Percentiles rank a stretch among this genome's conserved stretches.
These are phyloP conservation scores for Siderastrea siderea DNA, from an alignment of 92 coral and sea anemone genomes.

Conservation along the genomic window DNA sequence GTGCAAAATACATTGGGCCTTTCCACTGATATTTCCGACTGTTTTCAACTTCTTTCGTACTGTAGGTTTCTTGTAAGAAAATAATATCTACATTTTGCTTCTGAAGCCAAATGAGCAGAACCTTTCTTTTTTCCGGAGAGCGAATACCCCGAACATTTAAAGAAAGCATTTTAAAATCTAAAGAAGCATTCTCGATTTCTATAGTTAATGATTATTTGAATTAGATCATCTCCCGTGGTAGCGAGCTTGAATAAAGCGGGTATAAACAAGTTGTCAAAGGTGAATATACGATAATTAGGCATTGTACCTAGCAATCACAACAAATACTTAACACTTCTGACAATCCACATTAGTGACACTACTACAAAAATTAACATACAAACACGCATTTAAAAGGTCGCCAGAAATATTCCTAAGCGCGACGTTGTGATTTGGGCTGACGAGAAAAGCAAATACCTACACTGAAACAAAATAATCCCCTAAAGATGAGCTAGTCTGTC, in stretches of 20 bases:
- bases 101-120: constrained; percentile 52
- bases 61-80: constrained; percentile 63
- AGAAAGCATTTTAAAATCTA: constrained; percentile 38
- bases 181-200: neutral
- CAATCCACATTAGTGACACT: neutral
- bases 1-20: constrained; percentile 53
- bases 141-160: constrained; percentile 70
- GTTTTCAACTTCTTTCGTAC: neutral
- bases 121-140: constrained; percentile 52
- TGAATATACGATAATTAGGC: neutral
- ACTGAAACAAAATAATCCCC: neutral
- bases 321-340: neutral
- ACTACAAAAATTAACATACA: neutral
- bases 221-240: neutral
- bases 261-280: constrained; percentile 8
- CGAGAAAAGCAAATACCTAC: neutral
- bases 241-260: neutral
- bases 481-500: constrained; percentile 4
- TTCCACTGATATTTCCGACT: constrained; percentile 60
- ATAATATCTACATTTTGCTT: constrained; percentile 59
- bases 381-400: constrained; percentile 1
- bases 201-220: neutral
- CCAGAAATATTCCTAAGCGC: constrained; percentile 13
- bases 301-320: constrained; percentile 11
- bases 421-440: constrained; percentile 18